phyloP scores from a whole-genome alignment of 2,797 vertebrate species.

The Sphenopsis melanotis region DNA sequence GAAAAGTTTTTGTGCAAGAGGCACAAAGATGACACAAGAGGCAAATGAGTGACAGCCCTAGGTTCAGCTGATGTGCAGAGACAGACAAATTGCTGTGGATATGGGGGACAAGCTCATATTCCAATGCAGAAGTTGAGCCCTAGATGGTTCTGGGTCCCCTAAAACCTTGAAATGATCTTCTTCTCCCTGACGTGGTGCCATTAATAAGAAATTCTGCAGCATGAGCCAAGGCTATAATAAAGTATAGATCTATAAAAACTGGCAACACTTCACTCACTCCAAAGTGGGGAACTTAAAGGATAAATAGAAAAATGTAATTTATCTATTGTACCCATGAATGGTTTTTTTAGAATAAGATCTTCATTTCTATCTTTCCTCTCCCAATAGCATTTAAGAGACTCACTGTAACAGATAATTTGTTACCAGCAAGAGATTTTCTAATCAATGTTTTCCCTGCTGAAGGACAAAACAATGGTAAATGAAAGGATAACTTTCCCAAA shows the following conservation, averaged over 20 bases:
- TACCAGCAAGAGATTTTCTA: neutral
- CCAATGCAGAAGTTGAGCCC: fast-evolving
- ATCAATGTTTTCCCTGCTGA: neutral
- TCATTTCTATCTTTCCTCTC: neutral
- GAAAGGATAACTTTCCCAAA: neutral
- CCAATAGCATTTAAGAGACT: neutral
- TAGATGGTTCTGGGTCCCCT: neutral
- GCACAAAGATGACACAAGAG: neutral
- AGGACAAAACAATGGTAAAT: neutral
- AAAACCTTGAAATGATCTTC: neutral
- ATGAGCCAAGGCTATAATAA: neutral
- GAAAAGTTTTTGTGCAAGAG: neutral
- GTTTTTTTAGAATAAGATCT: neutral
- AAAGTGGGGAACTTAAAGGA: neutral
- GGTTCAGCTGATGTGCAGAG: neutral
- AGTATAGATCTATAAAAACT: neutral
- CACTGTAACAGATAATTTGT: neutral
- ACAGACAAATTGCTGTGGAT: neutral
- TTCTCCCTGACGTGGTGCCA: neutral
- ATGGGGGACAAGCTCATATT: neutral
- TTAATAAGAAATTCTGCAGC: neutral
- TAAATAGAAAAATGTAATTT: neutral
- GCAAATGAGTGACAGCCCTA: too few species aligned
- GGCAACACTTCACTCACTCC: neutral
- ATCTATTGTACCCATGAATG: neutral